phyloP scores from a whole-genome alignment of 2,888 invertebrate species.

The Epirrhoe alternata region DNA sequence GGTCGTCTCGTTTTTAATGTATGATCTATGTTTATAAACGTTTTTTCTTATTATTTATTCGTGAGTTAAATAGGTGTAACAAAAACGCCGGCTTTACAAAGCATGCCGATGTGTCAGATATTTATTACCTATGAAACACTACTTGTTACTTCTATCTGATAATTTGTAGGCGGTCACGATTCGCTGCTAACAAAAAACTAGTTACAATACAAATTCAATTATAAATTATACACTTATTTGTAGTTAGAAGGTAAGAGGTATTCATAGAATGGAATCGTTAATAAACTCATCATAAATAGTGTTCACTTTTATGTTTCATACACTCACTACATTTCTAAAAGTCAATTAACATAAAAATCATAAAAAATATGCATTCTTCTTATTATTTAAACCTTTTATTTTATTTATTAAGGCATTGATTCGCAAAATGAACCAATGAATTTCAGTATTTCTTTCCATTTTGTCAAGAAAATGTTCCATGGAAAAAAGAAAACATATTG shows the following conservation, averaged over 20 bases:
- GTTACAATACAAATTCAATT: constrained; percentile 58
- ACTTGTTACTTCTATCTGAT: constrained; percentile 37
- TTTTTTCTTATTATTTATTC: constrained; percentile 32
- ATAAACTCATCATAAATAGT: too few relatives aligned
- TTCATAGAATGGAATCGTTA: too few relatives aligned
- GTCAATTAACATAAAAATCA: too few relatives aligned
- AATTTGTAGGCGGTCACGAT: constrained; percentile 53
- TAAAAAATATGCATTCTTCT: too few relatives aligned
- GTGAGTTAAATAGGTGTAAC: constrained; percentile 38
- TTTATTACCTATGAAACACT: constrained; percentile 53
- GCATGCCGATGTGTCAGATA: constrained; percentile 44
- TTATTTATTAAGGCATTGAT: too few relatives aligned
- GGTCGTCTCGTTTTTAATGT: not conserved
- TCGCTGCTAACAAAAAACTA: constrained; percentile 50
- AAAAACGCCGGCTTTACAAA: constrained; percentile 50
- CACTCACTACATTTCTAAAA: too few relatives aligned
- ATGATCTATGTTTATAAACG: not conserved
- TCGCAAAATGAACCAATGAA: constrained; percentile 42
- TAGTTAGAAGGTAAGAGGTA: too few relatives aligned
- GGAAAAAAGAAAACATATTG: not conserved
- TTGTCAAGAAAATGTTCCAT: not conserved
- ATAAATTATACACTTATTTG: not conserved
- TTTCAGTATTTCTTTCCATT: constrained; percentile 2
- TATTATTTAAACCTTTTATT: too few relatives aligned
- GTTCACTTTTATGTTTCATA: too few relatives aligned